These are phyloP conservation scores for Mimas tiliae DNA, from an alignment of 2,888 invertebrate species.

Conservation along the genomic window DNA sequence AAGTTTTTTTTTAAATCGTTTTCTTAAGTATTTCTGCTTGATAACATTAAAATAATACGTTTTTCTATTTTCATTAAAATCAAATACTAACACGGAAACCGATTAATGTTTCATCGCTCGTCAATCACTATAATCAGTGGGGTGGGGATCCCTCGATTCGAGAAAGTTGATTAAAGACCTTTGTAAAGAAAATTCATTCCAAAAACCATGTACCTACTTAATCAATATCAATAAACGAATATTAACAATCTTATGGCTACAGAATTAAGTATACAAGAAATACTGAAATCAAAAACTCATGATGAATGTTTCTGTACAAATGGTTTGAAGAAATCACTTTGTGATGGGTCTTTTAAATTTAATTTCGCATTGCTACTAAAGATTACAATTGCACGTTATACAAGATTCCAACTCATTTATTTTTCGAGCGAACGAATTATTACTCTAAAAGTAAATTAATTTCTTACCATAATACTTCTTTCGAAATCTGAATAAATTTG, in stretches of 20 bases:
- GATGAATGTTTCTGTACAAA: constrained; percentile 19
- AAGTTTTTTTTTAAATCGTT: background rate
- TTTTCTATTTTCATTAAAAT: background rate
- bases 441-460: constrained; percentile 79
- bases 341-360: constrained; percentile 57
- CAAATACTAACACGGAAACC: background rate
- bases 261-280: background rate
- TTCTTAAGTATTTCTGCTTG: too few relatives aligned
- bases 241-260: background rate
- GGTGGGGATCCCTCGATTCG: background rate
- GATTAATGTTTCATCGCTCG: background rate
- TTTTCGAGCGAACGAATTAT: constrained; percentile 68
- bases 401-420: constrained; percentile 76
- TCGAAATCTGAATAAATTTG: constrained; percentile 79
- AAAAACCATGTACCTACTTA: too few relatives aligned
- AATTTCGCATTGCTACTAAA: constrained; percentile 60
- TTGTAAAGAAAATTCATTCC: background rate
- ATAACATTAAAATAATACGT: too few relatives aligned
- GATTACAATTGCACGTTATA: constrained; percentile 74
- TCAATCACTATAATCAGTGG: too few relatives aligned
- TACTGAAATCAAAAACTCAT: constrained; percentile 7
- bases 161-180: background rate
- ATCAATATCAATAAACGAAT: too few relatives aligned
- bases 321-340: constrained; percentile 23
- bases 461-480: constrained; percentile 78